phyloP scores from a whole-genome alignment of 2,797 vertebrate genomes.

The Anguilla anguilla region DNA sequence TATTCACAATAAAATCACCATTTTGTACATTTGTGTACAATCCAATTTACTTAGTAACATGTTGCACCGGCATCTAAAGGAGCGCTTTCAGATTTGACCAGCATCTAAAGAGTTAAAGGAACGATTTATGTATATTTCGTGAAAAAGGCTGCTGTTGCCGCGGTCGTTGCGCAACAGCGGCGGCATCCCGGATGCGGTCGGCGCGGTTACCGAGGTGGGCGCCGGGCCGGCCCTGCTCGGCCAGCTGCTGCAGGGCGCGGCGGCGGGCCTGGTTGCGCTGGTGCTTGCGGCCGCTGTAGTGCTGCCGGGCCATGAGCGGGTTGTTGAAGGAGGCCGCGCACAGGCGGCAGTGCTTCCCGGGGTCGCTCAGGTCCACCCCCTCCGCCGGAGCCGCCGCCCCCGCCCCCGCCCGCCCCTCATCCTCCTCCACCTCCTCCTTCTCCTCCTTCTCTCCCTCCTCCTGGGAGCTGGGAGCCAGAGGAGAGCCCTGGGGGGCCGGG shows the following conservation, averaged over 20 bases:
- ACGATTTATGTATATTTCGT: too few relatives aligned
- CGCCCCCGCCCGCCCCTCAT: constrained; percentile 20
- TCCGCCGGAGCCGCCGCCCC: constrained; percentile 20
- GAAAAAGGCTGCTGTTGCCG: too few relatives aligned
- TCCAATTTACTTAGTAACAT: background rate
- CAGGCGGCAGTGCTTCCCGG: constrained; percentile 76
- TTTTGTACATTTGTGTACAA: too few relatives aligned
- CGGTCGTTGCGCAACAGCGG: background rate
- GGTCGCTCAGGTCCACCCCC: constrained; percentile 71
- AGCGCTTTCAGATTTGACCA: too few relatives aligned
- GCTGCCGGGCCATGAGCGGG: constrained; percentile 74
- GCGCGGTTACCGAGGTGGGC: constrained; percentile 55
- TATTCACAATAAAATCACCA: too few relatives aligned
- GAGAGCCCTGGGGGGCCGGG: constrained; percentile 22
- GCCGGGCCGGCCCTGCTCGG: constrained; percentile 61
- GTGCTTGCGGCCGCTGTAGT: constrained; percentile 84
- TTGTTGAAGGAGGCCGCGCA: constrained; percentile 80
- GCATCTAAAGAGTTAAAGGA: too few relatives aligned
- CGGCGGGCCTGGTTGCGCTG: constrained; percentile 75
- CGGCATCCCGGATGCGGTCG: background rate
- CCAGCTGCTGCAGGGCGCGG: constrained; percentile 69
- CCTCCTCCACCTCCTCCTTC: constrained; percentile 12
- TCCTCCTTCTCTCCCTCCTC: constrained; percentile 18
- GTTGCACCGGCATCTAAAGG: too few relatives aligned
- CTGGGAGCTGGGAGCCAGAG: background rate